A percentile compares a stretch with the other conserved stretches of the same genome.
phyloP scores from a whole-genome alignment of 2,888 invertebrate species.

The Acanthococcus lagerstroemiae region DNA sequence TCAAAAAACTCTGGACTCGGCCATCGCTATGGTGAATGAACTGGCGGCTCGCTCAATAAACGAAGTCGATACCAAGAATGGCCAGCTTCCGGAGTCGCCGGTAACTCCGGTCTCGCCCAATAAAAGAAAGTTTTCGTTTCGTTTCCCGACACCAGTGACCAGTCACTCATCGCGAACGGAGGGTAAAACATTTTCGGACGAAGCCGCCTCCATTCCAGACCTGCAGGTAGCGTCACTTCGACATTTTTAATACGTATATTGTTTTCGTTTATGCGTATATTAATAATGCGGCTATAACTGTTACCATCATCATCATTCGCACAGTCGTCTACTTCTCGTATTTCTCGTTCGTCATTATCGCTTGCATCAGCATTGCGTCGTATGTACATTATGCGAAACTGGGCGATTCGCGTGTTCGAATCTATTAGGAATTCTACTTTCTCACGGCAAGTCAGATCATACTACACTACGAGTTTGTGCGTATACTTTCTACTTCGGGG shows the following conservation, averaged over 20 bases:
- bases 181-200: constrained; percentile 80
- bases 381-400: too few species aligned
- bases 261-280: constrained; percentile 36
- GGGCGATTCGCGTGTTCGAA: too few species aligned
- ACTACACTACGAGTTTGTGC: too few species aligned
- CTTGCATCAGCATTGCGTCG: too few species aligned
- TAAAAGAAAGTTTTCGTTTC: constrained; percentile 69
- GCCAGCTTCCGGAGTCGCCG: constrained; percentile 41
- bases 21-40: constrained; percentile 87
- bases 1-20: constrained; percentile 79
- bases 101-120: constrained; percentile 55
- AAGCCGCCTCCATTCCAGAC: constrained; percentile 73
- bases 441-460: too few species aligned
- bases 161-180: constrained; percentile 52
- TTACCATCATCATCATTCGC: too few species aligned
- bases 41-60: constrained; percentile 60
- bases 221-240: constrained; percentile 75
- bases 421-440: too few species aligned
- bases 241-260: too few species aligned
- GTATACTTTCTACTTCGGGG: too few species aligned
- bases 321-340: background rate
- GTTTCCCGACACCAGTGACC: constrained; percentile 49
- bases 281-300: too few species aligned
- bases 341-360: background rate
- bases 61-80: constrained; percentile 39